Evolutionary conservation across 2,797 vertebrate species (phyloP).

Genomic region (Coregonus sp.): DNA sequence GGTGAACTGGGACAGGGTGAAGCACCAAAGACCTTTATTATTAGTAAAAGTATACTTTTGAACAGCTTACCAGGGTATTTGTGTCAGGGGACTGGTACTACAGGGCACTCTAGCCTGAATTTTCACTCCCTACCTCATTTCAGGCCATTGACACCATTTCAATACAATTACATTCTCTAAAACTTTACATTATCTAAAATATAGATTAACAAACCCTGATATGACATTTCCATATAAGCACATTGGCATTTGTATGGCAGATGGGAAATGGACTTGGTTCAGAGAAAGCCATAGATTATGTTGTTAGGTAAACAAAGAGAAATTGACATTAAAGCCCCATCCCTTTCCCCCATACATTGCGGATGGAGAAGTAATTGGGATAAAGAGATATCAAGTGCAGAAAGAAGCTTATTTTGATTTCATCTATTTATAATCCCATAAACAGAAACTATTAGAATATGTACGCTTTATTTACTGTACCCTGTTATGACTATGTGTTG

Average conservation of each 20-base stretch:
- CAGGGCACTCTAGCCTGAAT: neutral
- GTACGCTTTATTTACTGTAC: too few species aligned
- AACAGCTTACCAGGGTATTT: neutral
- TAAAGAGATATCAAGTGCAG: neutral
- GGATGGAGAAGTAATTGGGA: neutral
- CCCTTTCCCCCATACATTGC: neutral
- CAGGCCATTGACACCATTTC: neutral
- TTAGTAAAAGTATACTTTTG: neutral
- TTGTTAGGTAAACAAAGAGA: neutral
- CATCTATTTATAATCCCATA: too few species aligned
- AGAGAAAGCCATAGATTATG: neutral
- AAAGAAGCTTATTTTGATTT: too few species aligned
- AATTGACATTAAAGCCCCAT: neutral
- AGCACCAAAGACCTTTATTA: neutral
- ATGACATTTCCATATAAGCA: neutral
- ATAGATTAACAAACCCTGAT: neutral
- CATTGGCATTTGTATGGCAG: neutral
- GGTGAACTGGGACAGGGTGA: slow-evolving; percentile 40
- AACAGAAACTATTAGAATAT: too few species aligned
- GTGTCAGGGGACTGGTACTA: neutral
- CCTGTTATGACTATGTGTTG: too few species aligned
- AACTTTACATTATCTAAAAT: neutral
- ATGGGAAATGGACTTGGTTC: neutral
- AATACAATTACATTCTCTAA: neutral
- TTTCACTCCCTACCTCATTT: neutral